Evolutionary conservation across 1,140 invertebrate genomes (phyloP), one percentile per base, ranked within the genome.

Genomic region (Scylla paramamosain): DNA sequence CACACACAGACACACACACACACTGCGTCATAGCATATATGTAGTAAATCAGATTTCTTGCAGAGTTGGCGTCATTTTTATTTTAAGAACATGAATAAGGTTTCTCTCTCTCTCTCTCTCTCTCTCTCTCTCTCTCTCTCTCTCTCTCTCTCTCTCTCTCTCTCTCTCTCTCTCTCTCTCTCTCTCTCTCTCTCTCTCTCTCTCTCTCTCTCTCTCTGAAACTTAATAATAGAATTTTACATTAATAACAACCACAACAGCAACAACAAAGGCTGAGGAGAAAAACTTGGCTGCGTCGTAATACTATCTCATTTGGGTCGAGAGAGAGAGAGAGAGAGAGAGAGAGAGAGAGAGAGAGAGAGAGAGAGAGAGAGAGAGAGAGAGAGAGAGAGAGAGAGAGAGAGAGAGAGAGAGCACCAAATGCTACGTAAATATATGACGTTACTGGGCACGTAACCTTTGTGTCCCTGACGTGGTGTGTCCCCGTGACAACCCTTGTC

Each of bases 51-150:
- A 77, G 67, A 77, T n/a, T 77, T n/a, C 67, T n/a, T 77, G 20
- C 25, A n/a, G n/a, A 16, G 6, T 20, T 77, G 67, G 20, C 67
- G 67, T 77, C n/a, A 77, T 77, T 1, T 77, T 77, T 77, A 77
- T 77, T 77, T 77, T 77, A n/a, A n/a, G 67, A 77, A 77, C 2
- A 14, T 12, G 52, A 59, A 59, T 20, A 59, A 12, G 16, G 16
- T 59, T 59, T 77, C 67, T 77, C 67, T 77, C 67, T 77, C 67
- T 77, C 67, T 77, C 67, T 77, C 67, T 77, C 67, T 77, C 67
- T 77, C 67, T 77, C 67, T 77, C 67, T 77, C 67, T 77, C 67
- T 77, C 67, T 77, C 67, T 77, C 67, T 77, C 67, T 77, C 67
- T 77, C 20, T 77, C n/a, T 77, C n/a, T 77, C 52, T 59, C 52